Evolutionary conservation across 2,113 vertebrate genomes (phyloP), one percentile per base, ranked within the genome.

Genomic region (Saguinus midas): DNA sequence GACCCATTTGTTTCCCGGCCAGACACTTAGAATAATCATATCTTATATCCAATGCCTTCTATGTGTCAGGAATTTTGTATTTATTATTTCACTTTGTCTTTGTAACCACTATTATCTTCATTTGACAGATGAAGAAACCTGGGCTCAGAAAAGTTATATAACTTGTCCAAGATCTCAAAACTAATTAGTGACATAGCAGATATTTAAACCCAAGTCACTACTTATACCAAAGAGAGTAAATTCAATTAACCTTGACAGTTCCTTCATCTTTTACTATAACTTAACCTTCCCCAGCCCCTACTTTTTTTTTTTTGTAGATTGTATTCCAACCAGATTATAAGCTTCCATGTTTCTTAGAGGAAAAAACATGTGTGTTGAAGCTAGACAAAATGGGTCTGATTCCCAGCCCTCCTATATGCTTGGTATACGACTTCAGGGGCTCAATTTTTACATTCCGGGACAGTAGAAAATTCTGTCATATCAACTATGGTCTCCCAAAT

Each of bases 101-200:
- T 86, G 76, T 78, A 88, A 85, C 27, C 52, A 98, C 66, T 45
- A 96, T 76, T 78, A 96, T 50, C 35, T 8, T 9, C 76, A 94
- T 57, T 87, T 82, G 94, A 90, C 43, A 78, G 48, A 13, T 52
- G 40, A 89, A 90, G 57, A 94, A 96, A 82, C 8, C 16, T 70
- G 37, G 50, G 57, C 21, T 95, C n/a, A 96, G 72, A 70, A 50
- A 90, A 88, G 68, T 90, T 92, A 96, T 9, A 1, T 52, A 92
- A 92, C 3, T 81, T 94, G 84, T 50, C 55, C 20, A 90, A 91
- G 50, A 95, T 64, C 73, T 96, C n/a, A 95, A 96, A 97, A 95
- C 45, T 68, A 58, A 50, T 64, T 79, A 73, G 37, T 76, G 40
- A 89, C 21, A 88, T 37, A 90, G 82, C 50, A 87, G 43, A 55